Percentiles rank a stretch among this genome's conserved stretches.
These are phyloP conservation scores for Micromesistius poutassou DNA, from an alignment of 2,797 vertebrate species.

Conservation along the genomic window DNA sequence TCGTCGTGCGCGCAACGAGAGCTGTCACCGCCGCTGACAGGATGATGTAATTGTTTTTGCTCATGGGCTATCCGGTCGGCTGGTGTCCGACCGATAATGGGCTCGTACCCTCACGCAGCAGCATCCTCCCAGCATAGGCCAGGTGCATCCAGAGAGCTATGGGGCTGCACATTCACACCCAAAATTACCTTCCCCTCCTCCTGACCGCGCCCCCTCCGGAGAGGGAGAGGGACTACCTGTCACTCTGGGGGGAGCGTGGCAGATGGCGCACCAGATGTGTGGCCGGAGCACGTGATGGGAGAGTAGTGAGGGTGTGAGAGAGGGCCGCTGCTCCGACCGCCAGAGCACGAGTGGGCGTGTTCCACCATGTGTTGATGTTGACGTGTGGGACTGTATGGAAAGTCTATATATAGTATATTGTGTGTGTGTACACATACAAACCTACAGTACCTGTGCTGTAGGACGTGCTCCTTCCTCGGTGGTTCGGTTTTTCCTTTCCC, in stretches of 20 bases:
- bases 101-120: constrained; percentile 47
- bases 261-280: constrained; percentile 81
- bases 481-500: not conserved
- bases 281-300: constrained; percentile 67
- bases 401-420: not conserved
- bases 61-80: constrained; percentile 45
- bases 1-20: constrained; percentile 22
- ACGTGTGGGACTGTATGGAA: not conserved
- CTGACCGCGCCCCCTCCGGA: constrained; percentile 62
- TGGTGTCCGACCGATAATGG: constrained; percentile 60
- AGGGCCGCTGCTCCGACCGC: constrained; percentile 45
- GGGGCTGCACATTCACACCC: constrained; percentile 72
- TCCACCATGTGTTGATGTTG: constrained; percentile 10
- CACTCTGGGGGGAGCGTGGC: constrained; percentile 70
- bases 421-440: not conserved
- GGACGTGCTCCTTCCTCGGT: not conserved
- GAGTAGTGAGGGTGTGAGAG: constrained; percentile 58
- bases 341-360: constrained; percentile 12
- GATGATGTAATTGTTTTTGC: constrained; percentile 64
- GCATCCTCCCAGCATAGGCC: constrained; percentile 65
- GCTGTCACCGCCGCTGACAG: constrained; percentile 47
- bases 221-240: constrained; percentile 74
- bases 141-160: constrained; percentile 70
- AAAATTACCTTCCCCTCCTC: constrained; percentile 67
- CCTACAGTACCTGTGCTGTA: not conserved